Base-by-base conservation (phyloP, 2,888 invertebrate species). In the Sarcophaga variegata region DNA sequence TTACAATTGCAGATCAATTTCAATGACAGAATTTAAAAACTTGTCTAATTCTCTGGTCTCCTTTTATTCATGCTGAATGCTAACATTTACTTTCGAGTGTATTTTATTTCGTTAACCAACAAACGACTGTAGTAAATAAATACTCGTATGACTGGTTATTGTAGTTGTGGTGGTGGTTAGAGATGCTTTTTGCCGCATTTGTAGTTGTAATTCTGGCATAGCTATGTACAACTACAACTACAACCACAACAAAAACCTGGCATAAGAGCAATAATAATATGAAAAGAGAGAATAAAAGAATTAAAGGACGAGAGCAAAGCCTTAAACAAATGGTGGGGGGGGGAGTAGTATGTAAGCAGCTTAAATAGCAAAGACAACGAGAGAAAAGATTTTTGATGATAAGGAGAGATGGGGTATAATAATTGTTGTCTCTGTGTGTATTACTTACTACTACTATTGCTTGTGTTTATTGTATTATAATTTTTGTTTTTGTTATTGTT, bases 381-480 rank as follows among this genome's bases (percentile, higher is more conserved):
- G 69, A 75, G 47, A 20, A 62, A 54, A 54, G 12, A 17, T 54
- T 14, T 14, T 14, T 54, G 54, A 17, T 14, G 17, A 17, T 2
- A 60, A 22, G 45, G 45, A 4, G 10, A 63, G 37, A 74, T 59
- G 62, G 74, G 25, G 49, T 71, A 67, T n/a, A 75, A 86, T 83
- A 75, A 78, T 77, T 83, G 69, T 64, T 76, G 78, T 84, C 75
- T 81, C 79, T 87, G 45, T 83, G 67, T 79, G 76, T 81, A 37
- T 37, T 37, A 37, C 37, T 37, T 37, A 37, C 37, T 37, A 37
- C 6, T 37, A 37, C 37, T 37, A 37, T 10, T 37, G 8, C 6
- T 37, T 37, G 10, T 8, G 37, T 37, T 37, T 37, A 37, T 37
- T 2, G 1, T 37, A 37, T 37, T 37, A 37, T 37, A 37, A 37